phyloP scores from a whole-genome alignment of 1,140 invertebrate genomes.

The Mizuhopecten yessoensis region DNA sequence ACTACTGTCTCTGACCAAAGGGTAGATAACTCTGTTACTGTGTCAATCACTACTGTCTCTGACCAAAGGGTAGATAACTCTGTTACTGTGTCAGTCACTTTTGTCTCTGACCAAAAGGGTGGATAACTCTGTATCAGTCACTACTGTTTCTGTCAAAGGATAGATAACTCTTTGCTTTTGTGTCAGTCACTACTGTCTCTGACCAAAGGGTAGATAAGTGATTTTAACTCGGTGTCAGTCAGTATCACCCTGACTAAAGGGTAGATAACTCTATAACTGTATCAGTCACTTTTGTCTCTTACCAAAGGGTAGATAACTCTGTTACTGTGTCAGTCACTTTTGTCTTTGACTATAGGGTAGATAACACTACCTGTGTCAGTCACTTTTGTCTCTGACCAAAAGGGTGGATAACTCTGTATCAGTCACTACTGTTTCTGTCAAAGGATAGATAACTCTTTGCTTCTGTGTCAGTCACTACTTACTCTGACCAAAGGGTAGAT shows the following conservation, averaged over 20 bases:
- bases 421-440: not conserved
- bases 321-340: not conserved
- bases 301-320: not conserved
- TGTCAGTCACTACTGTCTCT: not conserved
- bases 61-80: not conserved
- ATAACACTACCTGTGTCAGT: not conserved
- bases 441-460: not conserved
- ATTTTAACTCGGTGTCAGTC: not conserved
- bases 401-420: not conserved
- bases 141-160: not conserved
- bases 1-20: not conserved
- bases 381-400: not conserved
- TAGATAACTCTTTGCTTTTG: not conserved
- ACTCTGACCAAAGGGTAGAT: not conserved
- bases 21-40: not conserved
- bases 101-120: not conserved
- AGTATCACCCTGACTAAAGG: not conserved
- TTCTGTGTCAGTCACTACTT: not conserved
- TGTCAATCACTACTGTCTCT: not conserved
- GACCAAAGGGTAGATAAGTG: not conserved
- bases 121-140: not conserved
- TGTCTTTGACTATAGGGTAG: not conserved
- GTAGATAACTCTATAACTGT: not conserved
- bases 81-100: no score
- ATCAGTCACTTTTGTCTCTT: not conserved